A percentile compares a stretch with the other conserved stretches of the same genome.
Evolutionary conservation across 2,113 vertebrate species (phyloP).

Genomic region (Salminus brasiliensis): DNA sequence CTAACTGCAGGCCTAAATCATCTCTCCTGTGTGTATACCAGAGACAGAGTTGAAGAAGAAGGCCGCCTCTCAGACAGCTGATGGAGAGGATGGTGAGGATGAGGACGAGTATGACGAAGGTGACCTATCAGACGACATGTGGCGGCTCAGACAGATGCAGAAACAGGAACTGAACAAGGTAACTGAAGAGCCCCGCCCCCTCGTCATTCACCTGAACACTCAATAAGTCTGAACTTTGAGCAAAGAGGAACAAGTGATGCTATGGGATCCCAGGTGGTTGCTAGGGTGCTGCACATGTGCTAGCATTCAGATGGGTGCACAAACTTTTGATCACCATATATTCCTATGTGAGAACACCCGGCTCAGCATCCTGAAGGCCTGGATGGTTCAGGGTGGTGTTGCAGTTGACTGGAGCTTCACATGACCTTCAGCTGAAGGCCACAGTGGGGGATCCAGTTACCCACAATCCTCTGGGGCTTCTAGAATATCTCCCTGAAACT

Average conservation of each 20-base stretch:
- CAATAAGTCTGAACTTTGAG: too few species aligned
- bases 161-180: constrained; percentile 91
- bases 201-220: too few species aligned
- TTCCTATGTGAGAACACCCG: too few species aligned
- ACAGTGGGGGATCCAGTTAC: constrained; percentile 18
- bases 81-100: constrained; percentile 71
- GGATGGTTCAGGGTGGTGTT: too few species aligned
- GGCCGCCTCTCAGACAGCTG: constrained; percentile 67
- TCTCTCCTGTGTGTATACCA: constrained; percentile 21
- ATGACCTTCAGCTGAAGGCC: background rate
- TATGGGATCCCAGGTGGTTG: too few species aligned
- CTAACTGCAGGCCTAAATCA: background rate
- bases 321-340: too few species aligned
- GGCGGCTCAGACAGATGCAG: constrained; percentile 81
- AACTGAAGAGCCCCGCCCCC: background rate
- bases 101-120: constrained; percentile 81
- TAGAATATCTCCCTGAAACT: constrained; percentile 18
- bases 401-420: background rate
- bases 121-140: constrained; percentile 77
- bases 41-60: constrained; percentile 86
- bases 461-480: constrained; percentile 32
- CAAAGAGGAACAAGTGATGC: too few species aligned
- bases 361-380: too few species aligned
- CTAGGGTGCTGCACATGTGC: too few species aligned
- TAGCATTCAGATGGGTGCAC: too few species aligned